phyloP scores from a whole-genome alignment of 1,140 invertebrate genomes.

The Drosophila ananassae region DNA sequence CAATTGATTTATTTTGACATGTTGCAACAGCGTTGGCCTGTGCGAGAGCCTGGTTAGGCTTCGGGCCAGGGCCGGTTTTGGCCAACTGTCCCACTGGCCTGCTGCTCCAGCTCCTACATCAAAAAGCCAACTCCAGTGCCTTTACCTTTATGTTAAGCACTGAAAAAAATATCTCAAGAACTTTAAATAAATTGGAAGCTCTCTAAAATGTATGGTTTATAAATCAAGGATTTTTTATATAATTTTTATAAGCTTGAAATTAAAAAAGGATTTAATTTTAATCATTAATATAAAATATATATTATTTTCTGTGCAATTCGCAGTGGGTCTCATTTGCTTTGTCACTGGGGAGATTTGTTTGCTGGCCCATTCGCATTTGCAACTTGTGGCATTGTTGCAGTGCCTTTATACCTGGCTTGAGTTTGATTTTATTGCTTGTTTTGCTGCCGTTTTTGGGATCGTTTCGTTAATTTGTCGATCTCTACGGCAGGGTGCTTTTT shows the following conservation, averaged over 20 bases:
- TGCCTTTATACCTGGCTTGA: slow-evolving; percentile 14
- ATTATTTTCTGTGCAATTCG: slow-evolving; percentile 9
- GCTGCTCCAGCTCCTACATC: slow-evolving; percentile 33
- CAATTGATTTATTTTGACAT: slow-evolving; percentile 85
- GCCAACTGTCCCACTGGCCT: slow-evolving; percentile 59
- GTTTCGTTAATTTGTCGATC: slow-evolving; percentile 64
- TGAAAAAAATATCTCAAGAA: slow-evolving; percentile 1
- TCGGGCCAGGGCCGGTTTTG: slow-evolving; percentile 49
- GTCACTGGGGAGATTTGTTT: slow-evolving; percentile 73
- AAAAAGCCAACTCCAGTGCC: slow-evolving; percentile 6
- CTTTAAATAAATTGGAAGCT: no score
- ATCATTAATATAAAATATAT: not conserved
- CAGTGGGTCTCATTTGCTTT: slow-evolving; percentile 76
- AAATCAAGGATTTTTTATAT: no score
- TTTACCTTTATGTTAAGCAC: slow-evolving; percentile 21
- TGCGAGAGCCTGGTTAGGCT: slow-evolving; percentile 27
- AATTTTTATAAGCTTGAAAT: not conserved
- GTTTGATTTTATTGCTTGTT: slow-evolving; percentile 62
- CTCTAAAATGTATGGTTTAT: no score
- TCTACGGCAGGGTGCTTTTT: slow-evolving; percentile 35
- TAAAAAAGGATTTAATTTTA: not conserved
- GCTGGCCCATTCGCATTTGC: slow-evolving; percentile 54
- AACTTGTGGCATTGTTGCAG: slow-evolving; percentile 60
- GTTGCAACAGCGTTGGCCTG: slow-evolving; percentile 71
- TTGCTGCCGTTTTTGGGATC: slow-evolving; percentile 46